phyloP scores from a whole-genome alignment of 1,140 invertebrate species.

The Acromyrmex echinatior region DNA sequence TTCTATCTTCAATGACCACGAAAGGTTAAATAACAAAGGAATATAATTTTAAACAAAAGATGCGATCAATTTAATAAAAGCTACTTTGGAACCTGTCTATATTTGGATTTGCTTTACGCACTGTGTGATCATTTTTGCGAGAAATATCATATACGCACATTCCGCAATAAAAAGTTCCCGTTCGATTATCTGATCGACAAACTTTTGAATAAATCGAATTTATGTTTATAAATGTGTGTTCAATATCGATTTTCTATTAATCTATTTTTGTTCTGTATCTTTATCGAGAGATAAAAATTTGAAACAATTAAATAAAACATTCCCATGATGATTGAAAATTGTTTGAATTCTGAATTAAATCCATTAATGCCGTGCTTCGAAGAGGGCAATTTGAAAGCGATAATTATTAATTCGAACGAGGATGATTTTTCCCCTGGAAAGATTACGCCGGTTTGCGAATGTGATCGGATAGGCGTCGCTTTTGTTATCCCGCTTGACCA shows the following conservation, averaged over 20 bases:
- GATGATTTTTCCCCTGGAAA: constrained; percentile 1
- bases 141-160: constrained; percentile 45
- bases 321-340: not conserved
- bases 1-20: too few species aligned
- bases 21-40: not conserved
- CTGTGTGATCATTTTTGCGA: constrained; percentile 32
- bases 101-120: not conserved
- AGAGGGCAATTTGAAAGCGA: not conserved
- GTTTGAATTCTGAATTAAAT: constrained; percentile 4
- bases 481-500: constrained; percentile 84
- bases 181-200: not conserved
- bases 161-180: constrained; percentile 60
- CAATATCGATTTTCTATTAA: not conserved
- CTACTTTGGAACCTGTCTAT: not conserved
- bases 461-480: constrained; percentile 76
- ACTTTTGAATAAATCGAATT: not conserved
- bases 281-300: not conserved
- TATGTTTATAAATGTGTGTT: not conserved
- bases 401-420: constrained; percentile 11
- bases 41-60: not conserved
- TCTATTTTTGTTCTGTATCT: constrained; percentile 23
- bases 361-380: not conserved
- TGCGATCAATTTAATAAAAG: not conserved
- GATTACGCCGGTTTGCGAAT: constrained; percentile 39
- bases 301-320: not conserved